phyloP scores from a whole-genome alignment of 2,888 invertebrate genomes.

The Machimus rusticus region DNA sequence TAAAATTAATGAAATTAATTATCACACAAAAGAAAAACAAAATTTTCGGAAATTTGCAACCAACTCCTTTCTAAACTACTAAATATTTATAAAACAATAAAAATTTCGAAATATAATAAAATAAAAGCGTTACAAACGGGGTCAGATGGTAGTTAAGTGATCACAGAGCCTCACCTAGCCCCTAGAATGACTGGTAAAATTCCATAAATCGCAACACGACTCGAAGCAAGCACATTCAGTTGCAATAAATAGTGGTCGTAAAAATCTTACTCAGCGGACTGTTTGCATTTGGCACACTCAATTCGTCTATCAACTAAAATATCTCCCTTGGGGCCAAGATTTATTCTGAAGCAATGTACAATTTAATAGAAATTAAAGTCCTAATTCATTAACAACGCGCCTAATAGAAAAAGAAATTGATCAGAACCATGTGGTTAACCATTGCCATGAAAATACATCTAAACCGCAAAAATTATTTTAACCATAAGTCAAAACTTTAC shows the following conservation, averaged over 20 bases:
- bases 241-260: background rate
- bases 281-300: background rate
- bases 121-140: background rate
- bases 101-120: background rate
- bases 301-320: background rate
- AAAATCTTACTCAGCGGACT: background rate
- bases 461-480: background rate
- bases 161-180: background rate
- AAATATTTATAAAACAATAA: background rate
- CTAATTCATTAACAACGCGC: background rate
- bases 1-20: background rate
- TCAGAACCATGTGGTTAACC: background rate
- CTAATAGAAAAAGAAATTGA: background rate
- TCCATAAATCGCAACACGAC: slow-evolving; percentile 24
- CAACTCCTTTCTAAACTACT: background rate
- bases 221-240: background rate
- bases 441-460: background rate
- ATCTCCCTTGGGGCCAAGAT: slow-evolving; percentile 10
- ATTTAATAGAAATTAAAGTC: background rate
- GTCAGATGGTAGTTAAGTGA: background rate
- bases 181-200: background rate
- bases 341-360: background rate
- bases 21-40: background rate
- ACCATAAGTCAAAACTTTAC: background rate
- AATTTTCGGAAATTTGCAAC: background rate